These are phyloP conservation scores for Minunthozetes semirufus DNA, from an alignment of 2,888 invertebrate species.

Conservation along the genomic window DNA sequence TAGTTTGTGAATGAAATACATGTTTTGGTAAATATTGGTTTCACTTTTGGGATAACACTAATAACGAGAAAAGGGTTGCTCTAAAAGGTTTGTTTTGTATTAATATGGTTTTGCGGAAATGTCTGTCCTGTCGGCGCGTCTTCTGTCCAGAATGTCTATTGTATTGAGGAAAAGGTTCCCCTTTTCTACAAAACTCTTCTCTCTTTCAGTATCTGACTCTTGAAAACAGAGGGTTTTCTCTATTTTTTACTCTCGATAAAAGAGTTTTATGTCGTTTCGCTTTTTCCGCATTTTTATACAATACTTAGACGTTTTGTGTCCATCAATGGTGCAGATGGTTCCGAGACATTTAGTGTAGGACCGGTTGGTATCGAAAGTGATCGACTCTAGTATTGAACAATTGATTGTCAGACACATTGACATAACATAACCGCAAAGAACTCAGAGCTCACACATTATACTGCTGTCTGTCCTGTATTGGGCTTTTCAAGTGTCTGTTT, in stretches of 20 bases:
- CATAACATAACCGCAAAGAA: constrained; percentile 16
- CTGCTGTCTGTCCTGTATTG: neutral
- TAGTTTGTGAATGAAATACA: neutral
- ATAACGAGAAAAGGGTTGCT: constrained; percentile 3
- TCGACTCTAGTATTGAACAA: neutral
- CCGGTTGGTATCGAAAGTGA: neutral
- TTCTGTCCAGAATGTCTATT: constrained; percentile 2
- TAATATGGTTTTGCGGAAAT: constrained; percentile 2
- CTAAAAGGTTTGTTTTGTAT: neutral
- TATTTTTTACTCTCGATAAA: neutral
- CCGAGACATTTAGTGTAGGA: neutral
- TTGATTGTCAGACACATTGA: constrained; percentile 29
- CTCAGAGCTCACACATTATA: neutral
- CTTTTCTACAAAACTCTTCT: neutral
- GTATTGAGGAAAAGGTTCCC: neutral
- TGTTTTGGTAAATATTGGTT: neutral
- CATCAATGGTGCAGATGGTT: constrained; percentile 17
- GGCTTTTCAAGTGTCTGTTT: constrained; percentile 25
- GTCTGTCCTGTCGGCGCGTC: constrained; percentile 22
- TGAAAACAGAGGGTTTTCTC: neutral
- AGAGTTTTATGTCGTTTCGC: constrained; percentile 2
- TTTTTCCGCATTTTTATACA: constrained; percentile 22
- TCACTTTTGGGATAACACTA: neutral
- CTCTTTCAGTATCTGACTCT: neutral
- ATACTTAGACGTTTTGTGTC: neutral